Base-by-base conservation (phyloP, 2,888 invertebrate genomes). In the Meghimatium bilineatum region DNA sequence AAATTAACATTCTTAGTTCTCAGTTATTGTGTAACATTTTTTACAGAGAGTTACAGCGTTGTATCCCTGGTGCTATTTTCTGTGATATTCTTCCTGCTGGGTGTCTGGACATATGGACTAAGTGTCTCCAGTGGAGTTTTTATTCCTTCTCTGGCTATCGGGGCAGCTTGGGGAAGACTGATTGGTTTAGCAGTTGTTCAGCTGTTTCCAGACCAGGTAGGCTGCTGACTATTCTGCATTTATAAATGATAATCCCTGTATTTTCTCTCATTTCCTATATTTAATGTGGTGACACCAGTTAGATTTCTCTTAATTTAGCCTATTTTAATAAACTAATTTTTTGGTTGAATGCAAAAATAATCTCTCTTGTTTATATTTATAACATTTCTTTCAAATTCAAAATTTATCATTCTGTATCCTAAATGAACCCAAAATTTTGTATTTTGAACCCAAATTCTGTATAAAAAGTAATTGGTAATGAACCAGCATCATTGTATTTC, bases 131-230 rank as follows among this genome's bases (percentile, higher is more conserved):
- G 97, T 90, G 99, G 99, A 1, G 95, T 99, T 79, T 99, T 93
- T 87, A 99, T 99, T 93, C 99, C 99, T 0, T 96, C 97, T 10
- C 95, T 99, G 56, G 95, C 99, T 85, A 97, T 97, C 2, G 99
- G 99, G 1, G 98, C 99, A 6, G 97, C 98, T 1, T 99, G 99
- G 98, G 99, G 99, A 0, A 95, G 99, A 80, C 94, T 99, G 1
- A 94, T 97, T 60, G 98, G 98, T 3, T 96, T 97, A 90, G 94
- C 91, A 10, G 91, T 93, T 32, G 91, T 91, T 66, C 86, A 90
- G 76, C 86, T 94, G 56, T 93, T 94, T 84, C 94, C 94, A 6
- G 90, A 91, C 66, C 91, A 93, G 83, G 93, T 94, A 86, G 89
- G 80, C 23, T 32, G 29, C 66, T 66, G 32, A 8, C 66, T 32